phyloP scores from a whole-genome alignment of 2,888 invertebrate species.

The Eristalinus aeneus region DNA sequence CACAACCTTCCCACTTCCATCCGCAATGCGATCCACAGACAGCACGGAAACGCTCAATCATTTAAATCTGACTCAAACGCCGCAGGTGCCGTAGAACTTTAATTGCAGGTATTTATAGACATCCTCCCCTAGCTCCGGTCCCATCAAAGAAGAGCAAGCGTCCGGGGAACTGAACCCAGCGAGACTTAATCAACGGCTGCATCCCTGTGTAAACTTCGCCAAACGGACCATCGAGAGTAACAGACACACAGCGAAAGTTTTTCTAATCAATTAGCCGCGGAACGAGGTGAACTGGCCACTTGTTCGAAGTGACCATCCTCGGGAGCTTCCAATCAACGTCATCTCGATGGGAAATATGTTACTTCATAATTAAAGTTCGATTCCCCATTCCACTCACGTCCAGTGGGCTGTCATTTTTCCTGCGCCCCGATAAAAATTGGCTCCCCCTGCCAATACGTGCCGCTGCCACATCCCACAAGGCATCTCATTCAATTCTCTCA shows the following conservation, averaged over 20 bases:
- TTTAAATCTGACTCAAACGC: not conserved
- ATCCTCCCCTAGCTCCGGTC: not conserved
- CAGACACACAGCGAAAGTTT: not conserved
- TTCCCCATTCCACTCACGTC: slow-evolving; percentile 18
- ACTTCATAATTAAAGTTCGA: slow-evolving; percentile 6
- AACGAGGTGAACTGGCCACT: not conserved
- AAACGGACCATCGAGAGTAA: not conserved
- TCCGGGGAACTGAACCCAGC: not conserved
- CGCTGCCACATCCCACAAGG: slow-evolving; percentile 4
- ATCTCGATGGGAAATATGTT: not conserved
- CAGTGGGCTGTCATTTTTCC: not conserved
- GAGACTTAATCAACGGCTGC: not conserved
- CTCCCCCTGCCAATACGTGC: slow-evolving; percentile 40
- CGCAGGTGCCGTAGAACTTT: not conserved
- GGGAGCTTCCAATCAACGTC: not conserved
- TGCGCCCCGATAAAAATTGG: not conserved
- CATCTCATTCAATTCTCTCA: slow-evolving; percentile 57
- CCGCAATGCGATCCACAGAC: not conserved
- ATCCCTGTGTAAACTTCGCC: not conserved
- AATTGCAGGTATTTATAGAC: not conserved
- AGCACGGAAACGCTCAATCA: not conserved
- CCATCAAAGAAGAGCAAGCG: not conserved
- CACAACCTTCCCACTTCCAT: not conserved
- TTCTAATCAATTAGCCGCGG: not conserved
- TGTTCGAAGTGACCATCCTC: not conserved